These are phyloP conservation scores for Dromiciops gliroides DNA, from an alignment of 2,113 vertebrate species.

Conservation along the genomic window DNA sequence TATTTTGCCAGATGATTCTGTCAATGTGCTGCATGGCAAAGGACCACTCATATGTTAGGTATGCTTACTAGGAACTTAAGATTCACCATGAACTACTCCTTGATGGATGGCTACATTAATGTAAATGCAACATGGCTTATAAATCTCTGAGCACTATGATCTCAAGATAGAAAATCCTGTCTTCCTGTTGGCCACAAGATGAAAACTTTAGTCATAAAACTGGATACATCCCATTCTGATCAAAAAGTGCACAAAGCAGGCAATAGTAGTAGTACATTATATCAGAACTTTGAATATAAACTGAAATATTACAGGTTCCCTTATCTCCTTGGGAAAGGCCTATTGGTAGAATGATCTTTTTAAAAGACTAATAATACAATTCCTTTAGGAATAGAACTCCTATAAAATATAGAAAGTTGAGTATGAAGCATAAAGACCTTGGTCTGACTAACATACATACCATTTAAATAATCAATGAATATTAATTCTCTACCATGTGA, in stretches of 20 bases:
- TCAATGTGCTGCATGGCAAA: constrained; percentile 58
- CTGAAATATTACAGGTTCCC: neutral
- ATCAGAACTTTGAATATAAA: neutral
- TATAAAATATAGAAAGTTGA: neutral
- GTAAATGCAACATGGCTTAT: constrained; percentile 59
- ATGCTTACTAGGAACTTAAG: constrained; percentile 13
- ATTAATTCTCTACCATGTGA: neutral
- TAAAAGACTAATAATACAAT: neutral
- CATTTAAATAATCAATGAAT: neutral
- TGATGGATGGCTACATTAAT: constrained; percentile 52
- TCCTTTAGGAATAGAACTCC: neutral
- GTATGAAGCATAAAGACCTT: neutral
- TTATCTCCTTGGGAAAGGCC: neutral
- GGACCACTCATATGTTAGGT: constrained; percentile 40
- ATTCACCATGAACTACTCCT: constrained; percentile 10
- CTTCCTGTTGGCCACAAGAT: neutral
- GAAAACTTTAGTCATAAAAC: constrained; percentile 26
- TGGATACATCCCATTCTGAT: constrained; percentile 17
- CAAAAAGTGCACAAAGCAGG: constrained; percentile 11
- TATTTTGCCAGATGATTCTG: constrained; percentile 62
- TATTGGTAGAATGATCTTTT: neutral
- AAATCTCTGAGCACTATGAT: constrained; percentile 8
- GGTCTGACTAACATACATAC: neutral
- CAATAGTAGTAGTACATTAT: neutral
- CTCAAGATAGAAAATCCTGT: constrained; percentile 9